phyloP scores from a whole-genome alignment of 2,113 vertebrate species.

The Brienomyrus longianalis region DNA sequence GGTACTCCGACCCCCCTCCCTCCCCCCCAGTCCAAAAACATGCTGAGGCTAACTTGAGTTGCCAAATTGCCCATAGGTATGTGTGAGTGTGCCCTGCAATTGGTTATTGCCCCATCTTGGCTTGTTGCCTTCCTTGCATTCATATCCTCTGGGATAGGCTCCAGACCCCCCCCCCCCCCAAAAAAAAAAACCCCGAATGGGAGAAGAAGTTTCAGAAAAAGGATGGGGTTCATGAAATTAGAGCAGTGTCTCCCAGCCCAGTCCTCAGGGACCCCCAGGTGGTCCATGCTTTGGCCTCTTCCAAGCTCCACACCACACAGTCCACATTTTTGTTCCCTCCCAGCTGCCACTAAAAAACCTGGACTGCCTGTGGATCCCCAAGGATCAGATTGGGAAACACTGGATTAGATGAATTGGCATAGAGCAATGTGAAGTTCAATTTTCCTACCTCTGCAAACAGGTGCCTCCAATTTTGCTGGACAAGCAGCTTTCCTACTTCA shows the following conservation, averaged over 20 bases:
- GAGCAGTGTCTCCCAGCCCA: neutral
- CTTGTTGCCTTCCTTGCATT: too few relatives aligned
- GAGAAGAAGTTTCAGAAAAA: too few relatives aligned
- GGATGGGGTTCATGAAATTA: neutral
- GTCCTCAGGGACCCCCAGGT: neutral
- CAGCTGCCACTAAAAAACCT: neutral
- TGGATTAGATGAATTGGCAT: neutral
- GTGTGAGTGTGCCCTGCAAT: too few relatives aligned
- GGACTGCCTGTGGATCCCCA: neutral
- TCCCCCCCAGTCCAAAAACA: too few relatives aligned
- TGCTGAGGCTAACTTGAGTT: too few relatives aligned
- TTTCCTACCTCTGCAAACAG: slow-evolving; percentile 45
- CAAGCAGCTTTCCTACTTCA: slow-evolving; percentile 95
- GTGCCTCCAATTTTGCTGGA: slow-evolving; percentile 86
- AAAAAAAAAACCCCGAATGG: too few relatives aligned
- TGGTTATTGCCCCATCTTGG: too few relatives aligned
- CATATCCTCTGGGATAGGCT: too few relatives aligned
- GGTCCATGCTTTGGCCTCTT: neutral
- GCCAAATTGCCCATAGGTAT: too few relatives aligned
- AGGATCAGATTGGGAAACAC: neutral
- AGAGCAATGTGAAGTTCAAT: neutral
- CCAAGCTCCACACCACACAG: too few relatives aligned
- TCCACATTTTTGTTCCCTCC: neutral
- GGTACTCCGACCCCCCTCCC: too few relatives aligned
- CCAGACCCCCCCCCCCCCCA: too few relatives aligned